Evolutionary conservation across 2,888 invertebrate genomes (phyloP).

Genomic region (Sminthurinus aureus): DNA sequence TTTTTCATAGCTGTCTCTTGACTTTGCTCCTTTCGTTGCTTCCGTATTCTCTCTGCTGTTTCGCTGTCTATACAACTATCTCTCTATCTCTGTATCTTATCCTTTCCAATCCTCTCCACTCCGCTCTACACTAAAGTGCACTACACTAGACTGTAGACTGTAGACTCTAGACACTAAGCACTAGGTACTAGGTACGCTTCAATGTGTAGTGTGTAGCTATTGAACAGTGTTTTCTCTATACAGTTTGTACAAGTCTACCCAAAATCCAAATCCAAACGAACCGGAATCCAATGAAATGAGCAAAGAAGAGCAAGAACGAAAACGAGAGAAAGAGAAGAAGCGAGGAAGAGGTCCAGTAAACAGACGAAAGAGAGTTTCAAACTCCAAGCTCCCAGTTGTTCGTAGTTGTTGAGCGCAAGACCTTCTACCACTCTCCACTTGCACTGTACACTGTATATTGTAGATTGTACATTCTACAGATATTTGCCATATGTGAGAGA

Average conservation of each 20-base stretch:
- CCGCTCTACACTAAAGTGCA: background rate
- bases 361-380: background rate
- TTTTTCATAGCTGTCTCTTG: constrained; percentile 1
- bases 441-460: background rate
- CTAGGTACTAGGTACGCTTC: too few species aligned
- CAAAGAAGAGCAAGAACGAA: background rate
- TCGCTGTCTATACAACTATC: too few species aligned
- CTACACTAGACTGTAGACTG: too few species aligned
- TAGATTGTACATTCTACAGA: too few species aligned
- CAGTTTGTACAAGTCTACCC: background rate
- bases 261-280: background rate
- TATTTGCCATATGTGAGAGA: too few species aligned
- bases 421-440: background rate
- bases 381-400: too few species aligned
- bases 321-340: background rate
- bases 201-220: too few species aligned
- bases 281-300: constrained; percentile 4
- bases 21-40: background rate
- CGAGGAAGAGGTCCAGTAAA: background rate
- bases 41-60: background rate
- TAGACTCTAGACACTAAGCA: too few species aligned
- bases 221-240: too few species aligned
- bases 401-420: too few species aligned
- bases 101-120: background rate
- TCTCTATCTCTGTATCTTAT: constrained; percentile 1